Conservation (phyloP, 23 tunicate species). For the Trididemnum miniatum region DNA sequence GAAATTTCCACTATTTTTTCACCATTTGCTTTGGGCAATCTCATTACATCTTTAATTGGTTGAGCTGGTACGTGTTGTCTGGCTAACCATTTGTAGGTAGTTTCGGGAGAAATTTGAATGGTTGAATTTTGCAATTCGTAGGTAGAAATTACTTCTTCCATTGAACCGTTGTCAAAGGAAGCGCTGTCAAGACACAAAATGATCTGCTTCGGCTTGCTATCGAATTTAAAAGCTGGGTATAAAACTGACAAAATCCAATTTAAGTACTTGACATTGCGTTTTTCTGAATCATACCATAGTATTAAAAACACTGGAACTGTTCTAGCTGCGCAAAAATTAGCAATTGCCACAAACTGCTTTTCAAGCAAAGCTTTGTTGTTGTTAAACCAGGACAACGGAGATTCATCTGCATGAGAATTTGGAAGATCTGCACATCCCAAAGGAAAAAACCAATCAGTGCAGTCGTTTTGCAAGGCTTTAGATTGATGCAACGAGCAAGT, state of each 20-base stretch:
- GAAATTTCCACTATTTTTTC: neutral
- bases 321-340: constrained; percentile 7
- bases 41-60: neutral
- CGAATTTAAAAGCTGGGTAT: constrained; percentile 4
- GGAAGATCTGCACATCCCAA: neutral
- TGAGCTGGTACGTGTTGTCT: neutral
- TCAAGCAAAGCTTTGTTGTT: neutral
- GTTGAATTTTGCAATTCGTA: constrained; percentile 8
- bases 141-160: neutral
- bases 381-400: constrained; percentile 16
- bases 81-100: neutral
- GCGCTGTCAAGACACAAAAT: constrained; percentile 10
- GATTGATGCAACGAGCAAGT: neutral
- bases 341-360: constrained; percentile 11
- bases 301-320: constrained; percentile 27
- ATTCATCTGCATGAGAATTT: neutral
- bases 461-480: neutral
- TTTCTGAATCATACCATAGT: constrained; percentile 24
- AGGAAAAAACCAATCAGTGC: constrained; percentile 43
- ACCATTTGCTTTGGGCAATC: constrained; percentile 3
- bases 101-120: neutral
- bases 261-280: constrained; percentile 7
- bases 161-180: neutral
- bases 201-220: neutral
- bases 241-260: neutral